Evolutionary conservation across 1,140 invertebrate genomes (phyloP), one percentile per base, ranked within the genome.

Genomic region (Drosophila leontia): DNA sequence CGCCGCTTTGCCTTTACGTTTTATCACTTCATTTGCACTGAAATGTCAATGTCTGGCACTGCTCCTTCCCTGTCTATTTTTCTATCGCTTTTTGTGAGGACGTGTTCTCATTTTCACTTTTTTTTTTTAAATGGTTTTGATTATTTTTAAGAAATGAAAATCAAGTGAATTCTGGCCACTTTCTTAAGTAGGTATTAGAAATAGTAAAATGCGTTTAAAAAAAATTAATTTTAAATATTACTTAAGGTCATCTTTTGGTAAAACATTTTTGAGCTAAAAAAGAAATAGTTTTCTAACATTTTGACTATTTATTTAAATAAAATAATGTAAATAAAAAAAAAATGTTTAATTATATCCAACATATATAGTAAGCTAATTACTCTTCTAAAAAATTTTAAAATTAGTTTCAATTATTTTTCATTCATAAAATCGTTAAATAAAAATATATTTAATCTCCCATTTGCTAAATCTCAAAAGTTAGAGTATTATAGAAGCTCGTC

Each of bases 11-110:
- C 61, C 82, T 68, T 71, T 68, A 75, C 63, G 61, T 83, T 84
- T 84, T 81, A 90, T 90, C 84, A 88, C 84, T 84, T 90, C 85
- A 87, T 87, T 87, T 80, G 70, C 78, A 75, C 74, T 65, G 80
- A 88, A 81, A 81, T 88, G 84, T 88, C 85, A 80, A 88, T 80
- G 80, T 88, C 77, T 80, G 65, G 57, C 71, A 61, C 63, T 67
- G 23, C 29, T 45, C 55, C 34, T 64, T 50, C 50, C 44, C 23
- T 26, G 48, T 53, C 58, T 39, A 23, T 17, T 35, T 70, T 7
- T 12, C 26, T 29, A 44, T 61, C 17, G 59, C 44, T 53, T 41
- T 74, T 74, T 17, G 4, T 1, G 9, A 6, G 9, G 72, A 63
- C 42, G 41, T 63, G n/a, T 77, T 37, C 62, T 17, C 35, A 48